Conservation (phyloP, 2,888 invertebrate genomes). For the Conchocele bisecta region DNA sequence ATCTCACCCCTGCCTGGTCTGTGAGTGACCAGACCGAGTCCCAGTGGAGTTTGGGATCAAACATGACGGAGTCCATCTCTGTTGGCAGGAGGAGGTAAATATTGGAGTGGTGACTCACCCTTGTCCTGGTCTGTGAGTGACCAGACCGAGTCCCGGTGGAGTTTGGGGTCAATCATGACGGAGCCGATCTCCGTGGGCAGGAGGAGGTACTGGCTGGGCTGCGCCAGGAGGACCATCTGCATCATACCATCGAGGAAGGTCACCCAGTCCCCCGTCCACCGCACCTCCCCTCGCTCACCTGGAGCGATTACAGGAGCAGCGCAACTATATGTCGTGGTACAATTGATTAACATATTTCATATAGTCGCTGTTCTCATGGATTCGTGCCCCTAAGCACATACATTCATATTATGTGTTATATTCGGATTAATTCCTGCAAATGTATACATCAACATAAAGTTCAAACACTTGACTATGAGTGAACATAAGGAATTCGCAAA, state of each 20-base stretch:
- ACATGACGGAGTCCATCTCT: too few species aligned
- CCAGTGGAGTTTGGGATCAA: slow-evolving; percentile 86
- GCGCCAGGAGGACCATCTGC: slow-evolving; percentile 93
- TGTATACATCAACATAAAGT: too few species aligned
- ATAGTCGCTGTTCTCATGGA: too few species aligned
- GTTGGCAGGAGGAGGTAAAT: not conserved
- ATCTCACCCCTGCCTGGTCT: not conserved
- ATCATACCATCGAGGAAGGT: slow-evolving; percentile 98
- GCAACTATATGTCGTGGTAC: not conserved
- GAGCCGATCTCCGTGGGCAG: slow-evolving; percentile 93
- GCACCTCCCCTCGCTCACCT: slow-evolving; percentile 88
- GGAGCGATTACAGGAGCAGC: slow-evolving; percentile 38
- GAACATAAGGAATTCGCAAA: too few species aligned
- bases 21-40: slow-evolving; percentile 16
- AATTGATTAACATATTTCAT: too few species aligned
- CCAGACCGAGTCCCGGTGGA: slow-evolving; percentile 84
- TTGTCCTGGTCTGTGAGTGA: not conserved
- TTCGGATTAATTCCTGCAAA: too few species aligned
- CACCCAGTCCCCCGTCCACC: slow-evolving; percentile 96
- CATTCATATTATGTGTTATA: too few species aligned
- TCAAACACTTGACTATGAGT: too few species aligned
- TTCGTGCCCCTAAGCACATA: too few species aligned
- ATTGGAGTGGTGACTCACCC: not conserved
- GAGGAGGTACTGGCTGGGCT: slow-evolving; percentile 89
- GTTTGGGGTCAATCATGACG: slow-evolving; percentile 90